Conservation (phyloP, 2,888 invertebrate genomes). For the Candidula unifasciata region DNA sequence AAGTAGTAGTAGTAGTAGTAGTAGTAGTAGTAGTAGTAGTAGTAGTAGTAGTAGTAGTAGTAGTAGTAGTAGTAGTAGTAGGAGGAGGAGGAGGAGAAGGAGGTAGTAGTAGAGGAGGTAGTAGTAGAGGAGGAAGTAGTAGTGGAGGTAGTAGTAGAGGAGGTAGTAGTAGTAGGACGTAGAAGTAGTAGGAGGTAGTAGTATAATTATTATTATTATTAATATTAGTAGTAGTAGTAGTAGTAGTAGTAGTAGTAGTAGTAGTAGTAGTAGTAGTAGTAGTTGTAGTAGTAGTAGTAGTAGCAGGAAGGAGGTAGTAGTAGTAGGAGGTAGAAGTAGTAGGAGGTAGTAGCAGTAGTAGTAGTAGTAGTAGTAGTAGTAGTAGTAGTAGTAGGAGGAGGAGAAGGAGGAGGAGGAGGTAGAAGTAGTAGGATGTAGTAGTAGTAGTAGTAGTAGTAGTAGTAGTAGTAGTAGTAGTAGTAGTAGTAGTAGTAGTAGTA, state of each 20-base stretch:
- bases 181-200: no score
- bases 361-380: no score
- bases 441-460: no score
- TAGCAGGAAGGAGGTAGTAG: not conserved
- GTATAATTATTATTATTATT: not conserved
- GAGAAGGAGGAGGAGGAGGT: no score
- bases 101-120: not conserved
- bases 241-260: no score
- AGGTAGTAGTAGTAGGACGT: not conserved
- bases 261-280: no score
- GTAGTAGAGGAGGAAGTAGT: not conserved
- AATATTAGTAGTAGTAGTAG: not conserved
- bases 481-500: no score
- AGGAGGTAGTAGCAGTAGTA: no score
- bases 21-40: not conserved
- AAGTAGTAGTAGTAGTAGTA: not conserved
- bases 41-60: not conserved
- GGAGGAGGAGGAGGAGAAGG: not conserved
- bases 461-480: no score
- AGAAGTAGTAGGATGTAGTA: no score
- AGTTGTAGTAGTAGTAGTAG: not conserved
- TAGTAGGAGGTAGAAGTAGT: no score
- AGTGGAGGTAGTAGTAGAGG: not conserved
- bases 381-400: no score
- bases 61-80: not conserved